Evolutionary conservation across 2,797 vertebrate genomes (phyloP).

Genomic region (Lithobates pipiens): DNA sequence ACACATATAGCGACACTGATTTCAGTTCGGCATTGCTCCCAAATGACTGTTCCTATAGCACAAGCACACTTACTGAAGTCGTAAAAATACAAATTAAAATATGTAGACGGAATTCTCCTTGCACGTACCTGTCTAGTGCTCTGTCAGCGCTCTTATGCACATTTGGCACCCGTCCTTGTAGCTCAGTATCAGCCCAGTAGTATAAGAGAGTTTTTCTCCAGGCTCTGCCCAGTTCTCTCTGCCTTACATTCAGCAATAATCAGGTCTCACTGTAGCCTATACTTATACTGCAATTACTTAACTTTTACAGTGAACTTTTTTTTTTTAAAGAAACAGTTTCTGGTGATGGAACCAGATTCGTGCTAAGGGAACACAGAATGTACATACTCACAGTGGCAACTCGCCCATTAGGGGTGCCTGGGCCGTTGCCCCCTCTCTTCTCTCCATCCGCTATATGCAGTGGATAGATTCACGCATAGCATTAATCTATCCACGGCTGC

Average conservation of each 20-base stretch:
- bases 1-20: not conserved
- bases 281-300: conserved; percentile 34
- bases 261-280: conserved; percentile 7
- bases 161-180: conserved; percentile 33
- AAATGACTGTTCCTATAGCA: not conserved
- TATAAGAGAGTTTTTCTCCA: conserved; percentile 18
- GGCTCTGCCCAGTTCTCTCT: not conserved
- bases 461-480: too few relatives aligned
- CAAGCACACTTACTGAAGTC: not conserved
- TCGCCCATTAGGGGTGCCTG: too few relatives aligned
- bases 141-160: conserved; percentile 8
- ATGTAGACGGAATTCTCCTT: not conserved
- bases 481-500: too few relatives aligned
- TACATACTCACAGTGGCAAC: not conserved
- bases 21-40: not conserved
- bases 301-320: not conserved
- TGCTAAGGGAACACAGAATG: too few relatives aligned
- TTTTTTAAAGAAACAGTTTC: conserved; percentile 29
- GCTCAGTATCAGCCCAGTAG: conserved; percentile 14
- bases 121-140: conserved; percentile 34
- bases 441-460: too few relatives aligned
- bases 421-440: too few relatives aligned
- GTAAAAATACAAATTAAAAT: conserved; percentile 4
- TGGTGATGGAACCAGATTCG: not conserved
- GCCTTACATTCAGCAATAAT: conserved; percentile 21